A percentile compares a stretch with the other conserved stretches of the same genome.
These are phyloP conservation scores for Mormyrus proboscirostris DNA, from an alignment of 2,797 vertebrate genomes.

Conservation along the genomic window DNA sequence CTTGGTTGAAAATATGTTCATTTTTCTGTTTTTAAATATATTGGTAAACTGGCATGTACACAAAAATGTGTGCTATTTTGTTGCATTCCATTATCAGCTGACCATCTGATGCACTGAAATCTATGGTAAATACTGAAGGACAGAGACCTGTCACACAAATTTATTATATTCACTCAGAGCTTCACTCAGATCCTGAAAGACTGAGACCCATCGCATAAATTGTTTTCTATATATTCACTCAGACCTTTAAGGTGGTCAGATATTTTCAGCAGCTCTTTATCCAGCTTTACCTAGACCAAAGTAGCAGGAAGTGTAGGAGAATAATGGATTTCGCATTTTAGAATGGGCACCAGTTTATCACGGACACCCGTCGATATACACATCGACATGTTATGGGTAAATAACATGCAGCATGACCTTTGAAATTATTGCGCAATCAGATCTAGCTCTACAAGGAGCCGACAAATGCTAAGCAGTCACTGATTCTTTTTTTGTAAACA, in stretches of 20 bases:
- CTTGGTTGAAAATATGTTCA: background rate
- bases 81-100: background rate
- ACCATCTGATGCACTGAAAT: background rate
- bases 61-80: background rate
- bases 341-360: background rate
- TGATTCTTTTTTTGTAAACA: background rate
- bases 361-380: background rate
- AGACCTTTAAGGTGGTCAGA: background rate
- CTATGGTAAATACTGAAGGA: background rate
- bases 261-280: background rate
- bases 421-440: background rate
- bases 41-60: background rate
- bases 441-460: background rate
- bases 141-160: background rate
- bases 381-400: background rate
- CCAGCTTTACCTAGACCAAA: background rate
- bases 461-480: background rate
- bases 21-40: background rate
- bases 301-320: background rate
- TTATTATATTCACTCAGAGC: background rate
- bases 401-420: background rate
- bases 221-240: background rate
- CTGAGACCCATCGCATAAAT: background rate
- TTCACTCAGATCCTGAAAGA: background rate
- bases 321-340: background rate